Evolutionary conservation across 2,113 vertebrate species (phyloP).

Genomic region (Triplophysa rosa): DNA sequence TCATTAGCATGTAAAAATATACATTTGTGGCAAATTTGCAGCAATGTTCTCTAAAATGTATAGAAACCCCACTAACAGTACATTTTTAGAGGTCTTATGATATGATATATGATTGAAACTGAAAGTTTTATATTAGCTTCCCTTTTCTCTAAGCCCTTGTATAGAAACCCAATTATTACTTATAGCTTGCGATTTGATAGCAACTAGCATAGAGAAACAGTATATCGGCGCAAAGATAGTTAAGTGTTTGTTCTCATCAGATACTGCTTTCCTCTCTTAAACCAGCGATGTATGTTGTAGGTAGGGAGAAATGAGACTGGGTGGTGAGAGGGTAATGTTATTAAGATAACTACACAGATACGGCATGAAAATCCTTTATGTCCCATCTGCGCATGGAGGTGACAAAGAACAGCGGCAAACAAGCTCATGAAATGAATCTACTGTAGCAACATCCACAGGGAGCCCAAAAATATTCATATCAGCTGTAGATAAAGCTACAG

Average conservation of each 20-base stretch:
- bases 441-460: conserved; percentile 2
- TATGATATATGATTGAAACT: no score
- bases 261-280: conserved; percentile 49
- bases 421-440: conserved; percentile 30
- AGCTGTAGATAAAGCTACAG: not conserved
- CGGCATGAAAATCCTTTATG: conserved; percentile 49
- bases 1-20: no score
- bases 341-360: conserved; percentile 62
- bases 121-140: not conserved
- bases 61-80: no score
- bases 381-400: conserved; percentile 32
- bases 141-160: not conserved
- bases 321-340: conserved; percentile 57
- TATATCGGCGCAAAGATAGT: not conserved
- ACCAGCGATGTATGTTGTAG: conserved; percentile 40
- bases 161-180: conserved; percentile 34
- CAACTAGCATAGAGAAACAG: not conserved
- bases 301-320: conserved; percentile 55
- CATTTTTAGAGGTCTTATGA: no score
- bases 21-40: no score
- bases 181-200: conserved; percentile 54
- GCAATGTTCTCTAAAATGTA: no score
- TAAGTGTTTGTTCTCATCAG: conserved; percentile 48
- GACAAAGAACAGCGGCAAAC: conserved; percentile 38
- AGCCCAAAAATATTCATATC: not conserved